Evolutionary conservation across 2,888 invertebrate species (phyloP).

Genomic region (Cyclophora albipunctata): DNA sequence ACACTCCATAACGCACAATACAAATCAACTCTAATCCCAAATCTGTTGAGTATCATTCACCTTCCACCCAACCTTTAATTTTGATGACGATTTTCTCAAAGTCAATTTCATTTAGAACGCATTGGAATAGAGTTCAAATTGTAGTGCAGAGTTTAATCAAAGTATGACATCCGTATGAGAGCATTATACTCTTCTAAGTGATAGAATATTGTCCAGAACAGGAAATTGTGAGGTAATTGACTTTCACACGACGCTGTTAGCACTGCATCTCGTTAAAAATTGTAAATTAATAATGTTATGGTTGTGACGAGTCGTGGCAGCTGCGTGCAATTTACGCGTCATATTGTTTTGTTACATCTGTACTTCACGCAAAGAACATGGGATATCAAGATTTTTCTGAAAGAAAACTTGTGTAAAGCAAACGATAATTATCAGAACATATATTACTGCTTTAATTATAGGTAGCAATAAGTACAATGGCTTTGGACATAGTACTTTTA

Average conservation of each 20-base stretch:
- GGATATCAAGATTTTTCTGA: no score
- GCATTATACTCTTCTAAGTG: constrained; percentile 33
- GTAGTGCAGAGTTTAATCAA: constrained; percentile 18
- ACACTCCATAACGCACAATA: constrained; percentile 18
- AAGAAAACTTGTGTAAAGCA: no score
- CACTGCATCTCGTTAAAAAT: constrained; percentile 20
- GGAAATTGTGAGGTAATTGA: constrained; percentile 38
- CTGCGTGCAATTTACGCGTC: no score
- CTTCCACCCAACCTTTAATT: neutral
- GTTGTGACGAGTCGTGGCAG: neutral
- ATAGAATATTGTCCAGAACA: constrained; percentile 30
- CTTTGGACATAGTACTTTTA: no score
- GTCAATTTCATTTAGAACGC: constrained; percentile 28
- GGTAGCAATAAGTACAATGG: no score
- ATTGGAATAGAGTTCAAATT: constrained; percentile 21
- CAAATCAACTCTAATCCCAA: constrained; percentile 8
- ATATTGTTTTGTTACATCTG: no score
- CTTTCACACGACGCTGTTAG: constrained; percentile 27
- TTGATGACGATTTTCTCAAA: constrained; percentile 10
- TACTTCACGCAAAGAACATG: no score
- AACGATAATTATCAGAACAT: no score
- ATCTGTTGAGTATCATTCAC: constrained; percentile 6
- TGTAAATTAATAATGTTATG: neutral
- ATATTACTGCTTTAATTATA: no score
- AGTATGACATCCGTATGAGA: constrained; percentile 42